Base-by-base conservation (phyloP, 2,888 invertebrate genomes). In the Agrotis segetum region DNA sequence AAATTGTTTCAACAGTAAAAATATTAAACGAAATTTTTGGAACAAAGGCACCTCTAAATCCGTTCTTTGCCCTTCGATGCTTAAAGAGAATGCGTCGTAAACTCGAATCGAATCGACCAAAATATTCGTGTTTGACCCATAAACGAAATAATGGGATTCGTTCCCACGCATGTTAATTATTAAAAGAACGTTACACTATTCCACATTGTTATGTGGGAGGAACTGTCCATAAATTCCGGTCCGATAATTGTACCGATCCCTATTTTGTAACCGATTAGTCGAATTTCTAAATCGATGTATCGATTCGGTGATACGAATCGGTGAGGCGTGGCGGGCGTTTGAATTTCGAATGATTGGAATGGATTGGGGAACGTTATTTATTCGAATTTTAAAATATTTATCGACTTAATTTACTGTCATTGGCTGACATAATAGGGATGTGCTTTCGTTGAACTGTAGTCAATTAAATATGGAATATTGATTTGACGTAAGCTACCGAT, bases 191-290 rank as follows among this genome's bases (percentile, higher is more conserved):
- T 72, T 81, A 79, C 70, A 83, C 71, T 78, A 72, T 64, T 80
- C 83, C 50, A 83, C 82, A 88, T 90, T 90, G 91, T 89, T 87
- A 83, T 76, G 84, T 85, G 82, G 83, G 85, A 85, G 87, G 90
- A 89, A 86, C 87, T 83, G 86, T 79, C 85, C 81, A 90, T 93
- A 91, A 91, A 92, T 88, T 91, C 88, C 90, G 88, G 82, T 88
- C 83, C 85, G 89, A 86, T 90, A 89, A 90, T 88, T 68, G 66
- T 64, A 76, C 67, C 80, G 77, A 73, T 71, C 65, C 82, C 83
- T 77, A 78, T 81, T 40, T 88, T 87, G 85, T 88, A 80, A 88
- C 74, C 84, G 87, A 89, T 88, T 86, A 86, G 85, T 87, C 67
- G 77, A 74, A 80, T 81, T 82, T 77, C 73, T 79, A 73, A 82